Base-by-base conservation (phyloP, 2,113 vertebrate species). In the Forbesichthys agassizii region DNA sequence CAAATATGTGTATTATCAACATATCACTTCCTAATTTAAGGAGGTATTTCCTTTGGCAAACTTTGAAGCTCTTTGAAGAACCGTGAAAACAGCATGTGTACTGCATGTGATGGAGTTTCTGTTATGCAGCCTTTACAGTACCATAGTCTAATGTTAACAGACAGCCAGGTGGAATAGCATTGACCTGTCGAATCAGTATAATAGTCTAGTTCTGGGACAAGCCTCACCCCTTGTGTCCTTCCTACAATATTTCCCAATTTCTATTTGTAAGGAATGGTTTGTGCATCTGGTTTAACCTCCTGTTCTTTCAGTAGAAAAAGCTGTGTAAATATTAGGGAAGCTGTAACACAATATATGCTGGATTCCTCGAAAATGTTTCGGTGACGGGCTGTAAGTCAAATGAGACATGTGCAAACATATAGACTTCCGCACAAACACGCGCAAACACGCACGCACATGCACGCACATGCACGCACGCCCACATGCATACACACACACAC, bases 251-350 rank as follows among this genome's bases (percentile, higher is more conserved):
- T 85, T 78, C 68, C 69, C 72, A 57, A 53, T 63, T 74, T 58
- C 62, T 66, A 77, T 67, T 60, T 67, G 83, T 68, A 56, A 48
- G 11, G 55, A 73, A 70, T 59, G 83, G 83, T 76, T 83, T 86
- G 69, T 66, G 33, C 48, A 51, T 42, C 48, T 42, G 36, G 36
- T 42, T 42, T 42, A 42, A 5, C 36, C 36, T 42, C 3, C 4
- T 33, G 51, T 18, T 64, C 58, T 61, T 69, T 82, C 69, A 73
- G n/a, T 14, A 36, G 60, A 78, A 74, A 69, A 67, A 71, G 64
- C 70, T 81, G 77, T 68, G 89, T 84, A 82, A 90, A 89, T 84
- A 89, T 85, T 83, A 61, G 79, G 56, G 36, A 70, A 79, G 83
- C 64, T 9, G 16, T 85, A 86, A 86, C 57, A 90, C 78, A 74